Conservation (phyloP, 92 coral and sea anemone species). For the Siderastrea siderea region DNA sequence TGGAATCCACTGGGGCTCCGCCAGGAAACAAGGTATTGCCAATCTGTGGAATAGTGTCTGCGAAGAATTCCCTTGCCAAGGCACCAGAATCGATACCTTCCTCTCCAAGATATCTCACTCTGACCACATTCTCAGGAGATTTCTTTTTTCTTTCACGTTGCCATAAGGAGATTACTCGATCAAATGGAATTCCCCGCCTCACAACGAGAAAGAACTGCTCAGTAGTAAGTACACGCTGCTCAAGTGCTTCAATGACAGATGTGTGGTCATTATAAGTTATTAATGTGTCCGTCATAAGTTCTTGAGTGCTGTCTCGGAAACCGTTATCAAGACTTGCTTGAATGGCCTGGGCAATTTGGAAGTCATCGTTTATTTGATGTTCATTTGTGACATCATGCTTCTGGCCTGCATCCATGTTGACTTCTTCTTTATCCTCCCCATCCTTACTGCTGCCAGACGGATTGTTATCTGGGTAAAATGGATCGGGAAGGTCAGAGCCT, state of each 20-base stretch:
- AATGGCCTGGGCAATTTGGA: not conserved
- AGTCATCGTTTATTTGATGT: not conserved
- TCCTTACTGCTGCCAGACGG: not conserved
- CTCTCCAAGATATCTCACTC: slow-evolving; percentile 26
- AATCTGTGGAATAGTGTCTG: not conserved
- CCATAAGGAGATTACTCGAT: slow-evolving; percentile 36
- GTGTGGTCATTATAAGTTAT: not conserved
- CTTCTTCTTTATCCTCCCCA: not conserved
- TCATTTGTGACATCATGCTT: not conserved
- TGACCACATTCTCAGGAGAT: slow-evolving; percentile 1
- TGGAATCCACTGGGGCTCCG: slow-evolving; percentile 46
- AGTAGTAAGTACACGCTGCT: no score
- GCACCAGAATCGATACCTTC: slow-evolving; percentile 38
- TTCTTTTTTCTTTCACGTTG: slow-evolving; percentile 37
- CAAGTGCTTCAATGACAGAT: not conserved
- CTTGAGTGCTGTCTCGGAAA: not conserved
- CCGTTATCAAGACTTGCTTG: slow-evolving; percentile 3
- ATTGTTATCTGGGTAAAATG: not conserved
- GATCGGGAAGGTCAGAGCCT: not conserved
- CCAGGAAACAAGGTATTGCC: slow-evolving; percentile 45
- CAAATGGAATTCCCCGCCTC: not conserved
- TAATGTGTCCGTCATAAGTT: not conserved
- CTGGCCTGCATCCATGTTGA: not conserved
- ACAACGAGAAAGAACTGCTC: no score
- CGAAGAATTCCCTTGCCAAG: slow-evolving; percentile 15